Percentiles rank a stretch among this genome's conserved stretches.
Evolutionary conservation across 2,797 vertebrate genomes (phyloP).

Genomic region (Florisuga fusca): DNA sequence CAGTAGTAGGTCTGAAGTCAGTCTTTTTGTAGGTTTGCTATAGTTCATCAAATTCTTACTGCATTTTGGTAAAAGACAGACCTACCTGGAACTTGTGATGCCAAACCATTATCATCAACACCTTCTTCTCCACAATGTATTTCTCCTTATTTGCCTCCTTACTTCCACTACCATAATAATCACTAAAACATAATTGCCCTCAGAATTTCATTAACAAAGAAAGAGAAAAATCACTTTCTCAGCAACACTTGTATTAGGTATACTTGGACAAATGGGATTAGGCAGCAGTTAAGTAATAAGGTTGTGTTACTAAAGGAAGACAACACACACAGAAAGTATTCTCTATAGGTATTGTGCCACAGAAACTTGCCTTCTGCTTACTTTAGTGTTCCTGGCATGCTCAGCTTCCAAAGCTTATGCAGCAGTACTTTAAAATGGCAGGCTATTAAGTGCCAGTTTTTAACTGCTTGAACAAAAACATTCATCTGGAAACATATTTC

Average conservation of each 20-base stretch:
- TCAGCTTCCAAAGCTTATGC: background rate
- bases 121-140: background rate
- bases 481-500: background rate
- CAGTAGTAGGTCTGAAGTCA: background rate
- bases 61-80: background rate
- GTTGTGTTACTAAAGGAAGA: background rate
- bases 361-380: background rate
- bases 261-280: background rate
- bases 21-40: background rate
- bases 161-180: background rate
- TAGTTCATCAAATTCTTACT: background rate
- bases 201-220: background rate
- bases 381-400: accelerated
- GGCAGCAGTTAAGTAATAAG: background rate
- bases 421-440: background rate
- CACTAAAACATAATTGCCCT: background rate
- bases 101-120: background rate
- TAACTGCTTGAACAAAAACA: background rate
- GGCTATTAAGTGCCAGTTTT: background rate
- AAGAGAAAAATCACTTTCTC: background rate
- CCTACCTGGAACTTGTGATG: background rate
- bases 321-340: too few species aligned
- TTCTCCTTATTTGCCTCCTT: background rate
- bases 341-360: background rate
- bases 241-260: background rate